Conservation (phyloP, 2,113 vertebrate species). For the Promerops cafer region DNA sequence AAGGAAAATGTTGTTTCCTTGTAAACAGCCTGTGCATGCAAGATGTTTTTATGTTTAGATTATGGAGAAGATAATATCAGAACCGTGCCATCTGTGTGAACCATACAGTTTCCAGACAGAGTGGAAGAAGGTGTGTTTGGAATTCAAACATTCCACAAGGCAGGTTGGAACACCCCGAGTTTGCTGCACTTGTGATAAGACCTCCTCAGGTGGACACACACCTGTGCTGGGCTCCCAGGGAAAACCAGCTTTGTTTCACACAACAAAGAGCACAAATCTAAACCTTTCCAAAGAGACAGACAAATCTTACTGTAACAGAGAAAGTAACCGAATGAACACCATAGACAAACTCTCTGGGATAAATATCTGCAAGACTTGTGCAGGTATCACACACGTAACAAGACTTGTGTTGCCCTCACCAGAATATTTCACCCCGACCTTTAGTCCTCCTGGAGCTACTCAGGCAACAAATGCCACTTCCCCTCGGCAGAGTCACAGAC, state of each 20-base stretch:
- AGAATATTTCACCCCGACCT: not conserved
- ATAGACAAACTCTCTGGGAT: too few species aligned
- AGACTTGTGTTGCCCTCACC: too few species aligned
- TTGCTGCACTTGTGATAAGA: not conserved
- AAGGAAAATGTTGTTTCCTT: not conserved
- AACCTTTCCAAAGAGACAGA: not conserved
- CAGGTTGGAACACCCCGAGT: not conserved
- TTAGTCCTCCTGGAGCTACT: not conserved
- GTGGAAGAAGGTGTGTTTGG: not conserved
- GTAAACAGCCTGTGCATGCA: not conserved
- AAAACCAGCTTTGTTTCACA: not conserved
- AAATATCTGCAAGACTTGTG: too few species aligned
- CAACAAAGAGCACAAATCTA: not conserved
- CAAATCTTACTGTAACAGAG: too few species aligned
- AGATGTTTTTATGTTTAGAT: not conserved
- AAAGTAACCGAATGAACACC: too few species aligned
- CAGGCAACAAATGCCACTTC: not conserved
- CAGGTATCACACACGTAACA: too few species aligned
- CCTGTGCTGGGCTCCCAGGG: not conserved
- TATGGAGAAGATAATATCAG: not conserved
- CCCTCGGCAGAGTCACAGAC: not conserved
- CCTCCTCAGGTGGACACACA: accelerated
- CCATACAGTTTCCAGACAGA: not conserved
- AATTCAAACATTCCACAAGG: not conserved
- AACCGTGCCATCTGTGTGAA: not conserved